These are phyloP conservation scores for Heterotilapia buettikoferi DNA, from an alignment of 2,113 vertebrate species.

Conservation along the genomic window DNA sequence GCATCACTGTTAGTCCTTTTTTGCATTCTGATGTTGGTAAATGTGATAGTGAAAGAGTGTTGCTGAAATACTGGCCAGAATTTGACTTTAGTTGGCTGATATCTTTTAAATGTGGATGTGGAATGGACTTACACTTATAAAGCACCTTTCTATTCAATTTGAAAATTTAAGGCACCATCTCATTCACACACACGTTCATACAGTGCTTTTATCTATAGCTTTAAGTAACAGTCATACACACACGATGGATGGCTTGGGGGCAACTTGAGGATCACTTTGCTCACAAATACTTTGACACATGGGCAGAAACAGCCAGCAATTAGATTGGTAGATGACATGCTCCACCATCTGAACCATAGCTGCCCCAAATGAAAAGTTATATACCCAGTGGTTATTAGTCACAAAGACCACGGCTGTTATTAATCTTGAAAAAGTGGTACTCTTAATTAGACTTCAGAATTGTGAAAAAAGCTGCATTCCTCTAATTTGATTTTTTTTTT, in stretches of 20 bases:
- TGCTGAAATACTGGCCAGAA: not conserved
- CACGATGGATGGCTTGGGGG: not conserved
- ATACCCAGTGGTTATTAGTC: not conserved
- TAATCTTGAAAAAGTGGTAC: not conserved
- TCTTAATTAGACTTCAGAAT: not conserved
- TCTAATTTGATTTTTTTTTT: not conserved
- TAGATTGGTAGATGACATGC: not conserved
- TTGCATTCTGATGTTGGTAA: not conserved
- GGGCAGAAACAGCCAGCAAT: not conserved
- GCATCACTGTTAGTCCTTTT: not conserved
- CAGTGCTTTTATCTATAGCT: not conserved
- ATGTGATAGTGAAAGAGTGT: not conserved
- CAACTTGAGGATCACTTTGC: not conserved
- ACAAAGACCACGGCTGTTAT: not conserved
- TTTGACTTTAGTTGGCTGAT: not conserved
- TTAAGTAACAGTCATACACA: not conserved
- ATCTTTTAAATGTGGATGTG: not conserved
- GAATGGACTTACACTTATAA: not conserved
- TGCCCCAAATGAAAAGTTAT: not conserved
- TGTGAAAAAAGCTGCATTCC: not conserved
- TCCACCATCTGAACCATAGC: not conserved
- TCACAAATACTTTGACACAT: not conserved
- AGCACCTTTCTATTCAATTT: not conserved
- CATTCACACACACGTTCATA: not conserved
- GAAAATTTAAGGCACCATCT: no score